phyloP scores from a whole-genome alignment of 1,140 invertebrate genomes.

The Thalassaphorura encarpata region DNA sequence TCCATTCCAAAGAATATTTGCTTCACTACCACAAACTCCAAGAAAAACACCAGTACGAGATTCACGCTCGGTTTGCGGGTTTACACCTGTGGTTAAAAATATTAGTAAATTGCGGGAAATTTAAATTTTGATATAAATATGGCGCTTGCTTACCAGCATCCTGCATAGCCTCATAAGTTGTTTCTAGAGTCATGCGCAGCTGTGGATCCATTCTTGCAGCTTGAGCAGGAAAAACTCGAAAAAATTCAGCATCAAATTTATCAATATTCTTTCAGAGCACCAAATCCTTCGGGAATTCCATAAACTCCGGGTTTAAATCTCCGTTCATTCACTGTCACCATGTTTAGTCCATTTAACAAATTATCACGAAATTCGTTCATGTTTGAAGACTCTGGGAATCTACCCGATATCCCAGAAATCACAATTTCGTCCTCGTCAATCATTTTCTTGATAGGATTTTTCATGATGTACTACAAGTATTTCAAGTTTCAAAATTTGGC shows the following conservation, averaged over 20 bases:
- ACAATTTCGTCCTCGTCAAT: not conserved
- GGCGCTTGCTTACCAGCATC: conserved; percentile 47
- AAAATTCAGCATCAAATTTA: conserved; percentile 44
- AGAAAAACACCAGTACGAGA: conserved; percentile 46
- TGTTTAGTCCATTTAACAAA: not conserved
- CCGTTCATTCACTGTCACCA: not conserved
- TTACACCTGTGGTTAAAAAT: conserved; percentile 21
- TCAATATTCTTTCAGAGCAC: not conserved
- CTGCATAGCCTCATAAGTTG: conserved; percentile 49
- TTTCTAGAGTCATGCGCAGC: conserved; percentile 47
- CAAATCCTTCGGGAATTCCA: not conserved
- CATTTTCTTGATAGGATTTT: too few species aligned
- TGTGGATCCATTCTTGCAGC: conserved; percentile 53
- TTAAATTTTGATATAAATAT: not conserved
- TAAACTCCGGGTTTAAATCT: conserved; percentile 1
- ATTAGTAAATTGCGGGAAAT: not conserved
- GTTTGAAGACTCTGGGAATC: not conserved
- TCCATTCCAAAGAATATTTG: conserved; percentile 23
- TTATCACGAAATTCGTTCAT: not conserved
- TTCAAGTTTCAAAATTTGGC: too few species aligned
- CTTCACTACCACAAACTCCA: conserved; percentile 36
- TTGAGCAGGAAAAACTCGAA: conserved; percentile 44
- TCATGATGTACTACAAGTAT: too few species aligned
- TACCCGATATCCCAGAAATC: not conserved
- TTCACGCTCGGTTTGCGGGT: conserved; percentile 38